Evolutionary conservation across 1,140 invertebrate genomes (phyloP), one percentile per base, ranked within the genome.

Genomic region (Tetramorium simillimum): DNA sequence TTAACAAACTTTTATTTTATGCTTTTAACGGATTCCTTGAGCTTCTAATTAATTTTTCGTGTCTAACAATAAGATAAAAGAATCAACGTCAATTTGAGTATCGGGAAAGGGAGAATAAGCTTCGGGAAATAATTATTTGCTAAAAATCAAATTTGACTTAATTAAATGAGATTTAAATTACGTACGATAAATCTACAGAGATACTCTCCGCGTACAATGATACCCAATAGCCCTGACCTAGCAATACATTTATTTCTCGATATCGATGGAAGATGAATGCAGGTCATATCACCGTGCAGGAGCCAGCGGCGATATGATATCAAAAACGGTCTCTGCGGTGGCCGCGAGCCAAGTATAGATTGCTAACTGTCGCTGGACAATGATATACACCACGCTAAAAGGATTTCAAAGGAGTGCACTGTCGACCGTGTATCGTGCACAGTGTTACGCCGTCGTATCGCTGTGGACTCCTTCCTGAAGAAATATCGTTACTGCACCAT

Each of bases 321-420:
- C 89, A 89, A 90, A 80, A 90, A 90, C 80, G 80, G 56, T 90
- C 80, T 65, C 69, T 18, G 60, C 51, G 60, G 67, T 90, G 88
- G 89, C 86, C n/a, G 14, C 33, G 18, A 58, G 89, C 89, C 89
- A 90, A 88, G 86, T 88, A 90, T 90, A 90, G 86, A 90, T 90
- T 85, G 89, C 86, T 81, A 85, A 81, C 80, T 76, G 88, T 80
- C 86, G 56, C 28, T 70, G 80, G 76, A 88, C 86, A 90, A 88
- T 88, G 89, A 90, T 88, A 89, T 89, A 90, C 75, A 73, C 85
- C 78, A 75, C 80, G 40, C 28, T 82, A 67, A 46, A 72, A 85
- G 88, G 86, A 84, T 90, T 87, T 81, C 86, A 84, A 84, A 84
- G 53, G 40, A 60, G 70, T 33, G 69, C 24, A 62, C 69, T 73